phyloP scores from a whole-genome alignment of 1,140 invertebrate genomes.

The Chrysopa pallens region DNA sequence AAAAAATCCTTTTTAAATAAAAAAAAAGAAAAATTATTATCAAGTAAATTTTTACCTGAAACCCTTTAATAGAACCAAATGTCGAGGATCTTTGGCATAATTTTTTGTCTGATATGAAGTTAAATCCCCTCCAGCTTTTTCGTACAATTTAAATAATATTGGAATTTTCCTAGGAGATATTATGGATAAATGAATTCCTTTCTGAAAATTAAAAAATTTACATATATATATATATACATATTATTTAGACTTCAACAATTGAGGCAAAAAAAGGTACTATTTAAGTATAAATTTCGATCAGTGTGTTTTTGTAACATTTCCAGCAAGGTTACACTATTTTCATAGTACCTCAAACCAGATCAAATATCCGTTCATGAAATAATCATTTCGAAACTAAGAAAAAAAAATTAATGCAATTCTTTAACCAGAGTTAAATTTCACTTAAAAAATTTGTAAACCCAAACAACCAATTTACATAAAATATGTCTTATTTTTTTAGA shows the following conservation, averaged over 20 bases:
- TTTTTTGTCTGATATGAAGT: constrained; percentile 65
- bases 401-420: too few species aligned
- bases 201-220: constrained; percentile 28
- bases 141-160: constrained; percentile 55
- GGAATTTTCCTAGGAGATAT: constrained; percentile 78
- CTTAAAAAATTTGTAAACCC: too few species aligned
- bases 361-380: background rate
- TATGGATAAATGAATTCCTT: constrained; percentile 70
- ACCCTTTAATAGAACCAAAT: constrained; percentile 64
- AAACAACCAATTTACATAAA: too few species aligned
- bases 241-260: too few species aligned
- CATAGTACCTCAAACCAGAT: background rate
- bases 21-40: background rate
- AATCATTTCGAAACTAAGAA: background rate
- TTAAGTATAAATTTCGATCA: too few species aligned
- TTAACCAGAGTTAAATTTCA: too few species aligned
- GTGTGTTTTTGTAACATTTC: background rate
- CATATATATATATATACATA: background rate
- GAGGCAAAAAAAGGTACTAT: background rate
- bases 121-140: constrained; percentile 71
- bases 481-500: too few species aligned
- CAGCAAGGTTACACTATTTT: constrained; percentile 1
- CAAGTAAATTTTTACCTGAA: constrained; percentile 29
- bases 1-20: background rate
- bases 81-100: constrained; percentile 74